Base-by-base conservation (phyloP, 2,797 vertebrate genomes). In the Fistularia commersonii region DNA sequence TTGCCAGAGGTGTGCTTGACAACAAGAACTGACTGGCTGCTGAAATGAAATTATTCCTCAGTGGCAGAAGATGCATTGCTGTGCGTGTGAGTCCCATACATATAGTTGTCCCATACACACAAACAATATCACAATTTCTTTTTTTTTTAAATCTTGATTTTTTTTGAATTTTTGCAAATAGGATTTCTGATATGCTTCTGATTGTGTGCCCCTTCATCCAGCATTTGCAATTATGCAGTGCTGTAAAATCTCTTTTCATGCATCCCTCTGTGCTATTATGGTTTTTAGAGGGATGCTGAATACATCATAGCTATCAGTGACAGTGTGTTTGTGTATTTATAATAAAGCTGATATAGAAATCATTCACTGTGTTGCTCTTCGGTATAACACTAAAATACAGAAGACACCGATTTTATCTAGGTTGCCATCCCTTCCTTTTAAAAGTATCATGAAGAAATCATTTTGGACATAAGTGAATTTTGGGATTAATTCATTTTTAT, bases 241-340 rank as follows among this genome's bases (percentile, higher is more conserved):
- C 23, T 2, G 23, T 23, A 23, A 23, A 23, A 23, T 23, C 23
- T 23, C 23, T 23, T 23, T 23, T 23, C 23, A 23, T 23, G 23
- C 23, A 23, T 23, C 23, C 23, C 23, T 2, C 23, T 23, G 23
- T 23, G 23, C 23, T 23, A 23, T 23, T 23, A 23, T 23, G 23
- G 4, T 23, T 23, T 23, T 23, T 23, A 23, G 61, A 64, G 46
- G 40, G 62, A 51, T 61, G 57, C 63, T 49, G 47, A 60, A 54
- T 61, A 46, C 58, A 8, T 49, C 51, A 79, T 80, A 69, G 62
- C 77, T 76, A 76, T 74, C 75, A 76, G 65, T 72, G 66, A 61
- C 38, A 45, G 48, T 37, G 34, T 32, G 5, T 51, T 38, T 42
- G 57, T 32, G 36, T 2, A 41, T 42, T 54, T 51, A 48, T 6